Conservation (phyloP, 2,797 vertebrate genomes). For the Chromis chromis region DNA sequence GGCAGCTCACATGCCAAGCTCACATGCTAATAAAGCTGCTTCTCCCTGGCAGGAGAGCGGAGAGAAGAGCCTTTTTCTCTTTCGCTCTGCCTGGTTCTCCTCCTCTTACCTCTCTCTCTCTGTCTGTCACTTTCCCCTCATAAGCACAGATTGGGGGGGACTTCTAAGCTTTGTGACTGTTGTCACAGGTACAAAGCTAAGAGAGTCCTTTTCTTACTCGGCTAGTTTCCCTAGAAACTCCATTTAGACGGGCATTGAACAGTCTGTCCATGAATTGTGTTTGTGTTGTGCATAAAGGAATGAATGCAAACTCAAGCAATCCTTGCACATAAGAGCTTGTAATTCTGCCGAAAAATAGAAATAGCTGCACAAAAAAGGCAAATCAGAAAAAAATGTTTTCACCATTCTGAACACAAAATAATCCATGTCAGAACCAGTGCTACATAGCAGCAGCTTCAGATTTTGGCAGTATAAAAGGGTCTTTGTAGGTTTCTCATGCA, state of each 20-base stretch:
- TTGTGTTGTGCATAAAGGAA: constrained; percentile 3
- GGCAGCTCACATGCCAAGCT: constrained; percentile 71
- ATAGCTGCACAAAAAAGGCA: background rate
- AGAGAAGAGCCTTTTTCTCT: constrained; percentile 54
- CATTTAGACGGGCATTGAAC: constrained; percentile 14
- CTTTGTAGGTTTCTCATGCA: background rate
- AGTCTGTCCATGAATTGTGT: background rate
- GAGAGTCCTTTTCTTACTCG: background rate
- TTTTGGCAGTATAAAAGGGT: background rate
- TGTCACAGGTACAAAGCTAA: constrained; percentile 29
- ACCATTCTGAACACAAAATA: background rate
- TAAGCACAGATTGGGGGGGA: constrained; percentile 31
- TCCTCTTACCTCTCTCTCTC: constrained; percentile 13
- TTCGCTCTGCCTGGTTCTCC: constrained; percentile 41
- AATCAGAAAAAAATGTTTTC: constrained; percentile 1
- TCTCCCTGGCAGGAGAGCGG: constrained; percentile 64
- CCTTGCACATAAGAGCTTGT: background rate
- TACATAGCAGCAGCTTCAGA: background rate
- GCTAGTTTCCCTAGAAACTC: constrained; percentile 12
- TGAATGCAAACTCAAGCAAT: background rate
- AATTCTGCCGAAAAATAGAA: background rate
- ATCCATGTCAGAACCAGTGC: constrained; percentile 5
- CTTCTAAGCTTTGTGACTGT: constrained; percentile 12
- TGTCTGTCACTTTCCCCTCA: constrained; percentile 22
- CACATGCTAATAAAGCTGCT: constrained; percentile 76